Base-by-base conservation (phyloP, 2,113 vertebrate species). In the Phrynosoma blainvillii region DNA sequence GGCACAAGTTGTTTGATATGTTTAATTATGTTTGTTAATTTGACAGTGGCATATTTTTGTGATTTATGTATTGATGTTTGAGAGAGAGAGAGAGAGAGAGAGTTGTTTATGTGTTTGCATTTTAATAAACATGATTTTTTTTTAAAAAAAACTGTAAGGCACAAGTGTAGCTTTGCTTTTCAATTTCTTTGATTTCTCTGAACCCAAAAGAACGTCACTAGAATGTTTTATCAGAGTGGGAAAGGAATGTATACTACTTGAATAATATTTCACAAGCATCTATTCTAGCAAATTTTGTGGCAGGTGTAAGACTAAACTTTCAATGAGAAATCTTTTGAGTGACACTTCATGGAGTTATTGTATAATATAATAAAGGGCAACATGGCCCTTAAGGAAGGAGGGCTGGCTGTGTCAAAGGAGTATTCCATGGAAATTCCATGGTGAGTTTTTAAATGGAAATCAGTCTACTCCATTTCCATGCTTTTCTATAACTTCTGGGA, bases 391-490 rank as follows among this genome's bases (percentile, higher is more conserved):
- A 76, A 76, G 62, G 40, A 65, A 62, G 56, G 20, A 62, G 30
- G 75, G 40, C 71, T 81, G 62, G 81, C 59, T 36, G 52, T 23
- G 40, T 40, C 86, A 88, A 54, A 82, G 59, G 42, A 66, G 23
- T 66, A 36, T 66, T 52, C 89, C 65, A 27, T n/a, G 87, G 62
- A 18, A 84, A 85, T 2, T 36, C 36, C 36, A 42, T 6, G 40
- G 30, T 91, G 56, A 21, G 75, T 54, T 59, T 40, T 0, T 0
- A 21, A 47, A 47, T 52, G 73, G 32, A 62, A 12, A 0, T 74
- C 13, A 10, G 0, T 5, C 1, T 40, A 11, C 76, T 89, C 65
- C 71, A 16, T 18, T 81, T 0, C 16, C 18, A 62, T 40, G 0
- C 1, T 18, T 23, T 62, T 47, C 18, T 32, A 13, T 40, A 78